Evolutionary conservation across 2,113 vertebrate genomes (phyloP), one percentile per base, ranked within the genome.

Genomic region (Ammospiza nelsoni): DNA sequence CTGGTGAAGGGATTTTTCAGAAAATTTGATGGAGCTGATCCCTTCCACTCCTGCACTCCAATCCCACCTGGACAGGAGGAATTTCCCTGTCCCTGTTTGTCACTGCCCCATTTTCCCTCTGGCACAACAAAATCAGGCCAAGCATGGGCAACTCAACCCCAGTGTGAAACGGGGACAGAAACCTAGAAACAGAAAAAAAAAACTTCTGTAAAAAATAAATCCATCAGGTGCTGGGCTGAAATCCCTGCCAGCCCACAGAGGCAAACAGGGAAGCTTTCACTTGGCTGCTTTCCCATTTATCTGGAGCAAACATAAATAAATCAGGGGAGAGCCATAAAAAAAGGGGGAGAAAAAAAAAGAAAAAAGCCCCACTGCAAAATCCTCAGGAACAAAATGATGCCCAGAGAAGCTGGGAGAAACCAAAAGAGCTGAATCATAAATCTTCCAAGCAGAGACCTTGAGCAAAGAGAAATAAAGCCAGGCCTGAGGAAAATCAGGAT

Each of bases 281-380:
- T 86, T 91, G 90, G 92, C 92, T 87, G 74, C 82, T 24, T 46
- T 91, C 71, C 93, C 82, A 41, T 73, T 85, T 82, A 76, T 87
- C 87, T 18, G 2, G 87, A 85, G 71, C 92, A 94, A 87, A 89
- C 81, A 89, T 81, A 93, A 91, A 91, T 84, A 91, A 92, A 84
- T 68, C 90, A 82, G 85, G 58, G 62, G 49, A 75, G 74, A 57
- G 55, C 12, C 74, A 88, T 57, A 58, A 89, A 90, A 48, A 13
- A 8, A 4, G 15, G 17, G 15, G 1, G 0, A 4, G 1, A 8
- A 8, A 13, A 23, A 29, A 25, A 1, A 25, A 25, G 0, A 20
- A n/a, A 21, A 67, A 29, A 29, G 1, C 7, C 85, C 22, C 43
- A 39, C 69, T 65, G 77, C 81, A 91, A 74, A 59, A 61, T 57